These are phyloP conservation scores for Scaptomyza tumidula DNA, from an alignment of 2,888 invertebrate genomes.

Conservation along the genomic window DNA sequence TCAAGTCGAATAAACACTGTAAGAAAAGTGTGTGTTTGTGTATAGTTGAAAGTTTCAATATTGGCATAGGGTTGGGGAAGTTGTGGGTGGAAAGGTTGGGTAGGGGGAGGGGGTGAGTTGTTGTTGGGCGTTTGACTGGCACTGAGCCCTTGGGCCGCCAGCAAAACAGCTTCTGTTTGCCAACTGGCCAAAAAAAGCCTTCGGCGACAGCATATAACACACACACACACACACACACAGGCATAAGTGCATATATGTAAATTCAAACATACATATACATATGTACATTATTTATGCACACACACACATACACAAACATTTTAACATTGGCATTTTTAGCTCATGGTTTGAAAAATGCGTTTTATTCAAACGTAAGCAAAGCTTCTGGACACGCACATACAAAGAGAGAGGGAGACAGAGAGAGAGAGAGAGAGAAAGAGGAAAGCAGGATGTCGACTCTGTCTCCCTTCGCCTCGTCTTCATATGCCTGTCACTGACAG, in stretches of 20 bases:
- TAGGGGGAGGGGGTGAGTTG: not conserved
- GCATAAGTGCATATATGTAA: constrained; percentile 39
- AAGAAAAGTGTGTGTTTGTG: constrained; percentile 13
- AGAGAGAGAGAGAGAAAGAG: constrained; percentile 32
- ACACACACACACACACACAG: constrained; percentile 32
- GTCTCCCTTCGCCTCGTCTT: not conserved
- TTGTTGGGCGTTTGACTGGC: constrained; percentile 39
- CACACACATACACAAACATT: constrained; percentile 29
- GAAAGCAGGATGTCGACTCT: constrained; percentile 21
- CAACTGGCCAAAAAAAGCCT: constrained; percentile 69
- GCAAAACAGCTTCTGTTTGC: constrained; percentile 46
- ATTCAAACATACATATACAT: constrained; percentile 28
- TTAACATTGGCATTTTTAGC: constrained; percentile 56
- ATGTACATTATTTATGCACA: constrained; percentile 67
- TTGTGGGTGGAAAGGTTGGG: not conserved
- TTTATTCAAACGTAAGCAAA: constrained; percentile 69
- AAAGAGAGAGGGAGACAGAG: constrained; percentile 14
- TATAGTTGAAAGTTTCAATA: constrained; percentile 78
- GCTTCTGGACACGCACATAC: constrained; percentile 47
- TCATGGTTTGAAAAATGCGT: constrained; percentile 73
- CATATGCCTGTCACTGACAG: constrained; percentile 34
- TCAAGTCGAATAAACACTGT: constrained; percentile 3
- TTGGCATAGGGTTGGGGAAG: constrained; percentile 56
- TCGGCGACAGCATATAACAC: constrained; percentile 52
- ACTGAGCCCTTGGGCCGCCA: constrained; percentile 39